Evolutionary conservation across 2,888 invertebrate genomes (phyloP).

Genomic region (Lutraria lutraria): DNA sequence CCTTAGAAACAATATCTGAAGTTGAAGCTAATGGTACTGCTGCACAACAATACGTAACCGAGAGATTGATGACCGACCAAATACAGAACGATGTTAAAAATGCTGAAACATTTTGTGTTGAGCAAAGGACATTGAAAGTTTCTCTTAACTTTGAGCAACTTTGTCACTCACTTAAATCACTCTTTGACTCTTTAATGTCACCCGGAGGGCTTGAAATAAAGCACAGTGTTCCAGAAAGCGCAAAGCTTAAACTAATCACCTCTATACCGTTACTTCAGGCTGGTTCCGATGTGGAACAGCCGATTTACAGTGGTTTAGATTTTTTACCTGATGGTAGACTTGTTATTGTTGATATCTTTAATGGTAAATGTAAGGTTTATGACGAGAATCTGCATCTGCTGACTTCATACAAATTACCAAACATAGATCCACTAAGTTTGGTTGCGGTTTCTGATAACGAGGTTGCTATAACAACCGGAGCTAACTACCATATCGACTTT

Average conservation of each 20-base stretch:
- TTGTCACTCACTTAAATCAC: background rate
- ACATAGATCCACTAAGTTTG: background rate
- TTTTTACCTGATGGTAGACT: slow-evolving; percentile 32
- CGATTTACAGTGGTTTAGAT: slow-evolving; percentile 1
- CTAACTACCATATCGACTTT: background rate
- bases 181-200: background rate
- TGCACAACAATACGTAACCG: slow-evolving; percentile 10
- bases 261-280: background rate
- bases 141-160: slow-evolving; percentile 5
- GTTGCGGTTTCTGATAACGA: slow-evolving; percentile 7
- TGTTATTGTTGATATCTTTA: background rate
- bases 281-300: background rate
- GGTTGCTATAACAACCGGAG: slow-evolving; percentile 3
- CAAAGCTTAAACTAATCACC: background rate
- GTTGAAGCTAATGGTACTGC: background rate
- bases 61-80: background rate
- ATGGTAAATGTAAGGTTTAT: background rate
- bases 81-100: background rate
- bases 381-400: background rate
- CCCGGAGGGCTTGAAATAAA: background rate
- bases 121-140: background rate
- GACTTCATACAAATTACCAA: background rate
- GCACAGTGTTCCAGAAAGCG: background rate
- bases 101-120: background rate
- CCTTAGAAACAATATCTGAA: background rate